phyloP scores from a whole-genome alignment of 2,888 invertebrate genomes.

The Lutraria lutraria region DNA sequence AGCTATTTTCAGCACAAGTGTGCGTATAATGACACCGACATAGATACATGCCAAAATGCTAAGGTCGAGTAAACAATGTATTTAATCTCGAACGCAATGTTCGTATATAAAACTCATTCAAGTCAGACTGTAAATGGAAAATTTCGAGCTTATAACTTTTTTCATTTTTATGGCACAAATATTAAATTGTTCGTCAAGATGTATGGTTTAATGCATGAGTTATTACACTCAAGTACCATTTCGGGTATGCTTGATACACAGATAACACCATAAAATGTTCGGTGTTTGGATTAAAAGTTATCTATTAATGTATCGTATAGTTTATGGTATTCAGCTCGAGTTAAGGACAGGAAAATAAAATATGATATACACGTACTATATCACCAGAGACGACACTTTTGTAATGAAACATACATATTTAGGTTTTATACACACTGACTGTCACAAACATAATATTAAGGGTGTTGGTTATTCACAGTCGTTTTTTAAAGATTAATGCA shows the following conservation, averaged over 20 bases:
- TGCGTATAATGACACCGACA: constrained; percentile 11
- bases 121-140: constrained; percentile 3
- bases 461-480: too few relatives aligned
- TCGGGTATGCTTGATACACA: background rate
- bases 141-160: background rate
- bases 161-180: background rate
- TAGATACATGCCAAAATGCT: background rate
- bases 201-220: background rate
- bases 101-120: background rate
- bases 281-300: background rate
- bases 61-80: constrained; percentile 12
- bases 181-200: background rate
- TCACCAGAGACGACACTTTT: background rate
- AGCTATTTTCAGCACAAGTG: constrained; percentile 11
- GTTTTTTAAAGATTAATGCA: too few relatives aligned
- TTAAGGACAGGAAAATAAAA: constrained; percentile 2
- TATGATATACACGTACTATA: constrained; percentile 5
- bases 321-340: constrained; percentile 8
- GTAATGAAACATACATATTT: background rate
- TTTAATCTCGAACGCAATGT: background rate
- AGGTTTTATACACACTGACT: background rate
- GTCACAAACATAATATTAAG: background rate
- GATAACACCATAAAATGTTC: background rate
- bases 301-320: background rate
- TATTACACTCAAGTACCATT: constrained; percentile 2